phyloP scores from a whole-genome alignment of 2,888 invertebrate genomes.

The Didymodactylos carnosus region DNA sequence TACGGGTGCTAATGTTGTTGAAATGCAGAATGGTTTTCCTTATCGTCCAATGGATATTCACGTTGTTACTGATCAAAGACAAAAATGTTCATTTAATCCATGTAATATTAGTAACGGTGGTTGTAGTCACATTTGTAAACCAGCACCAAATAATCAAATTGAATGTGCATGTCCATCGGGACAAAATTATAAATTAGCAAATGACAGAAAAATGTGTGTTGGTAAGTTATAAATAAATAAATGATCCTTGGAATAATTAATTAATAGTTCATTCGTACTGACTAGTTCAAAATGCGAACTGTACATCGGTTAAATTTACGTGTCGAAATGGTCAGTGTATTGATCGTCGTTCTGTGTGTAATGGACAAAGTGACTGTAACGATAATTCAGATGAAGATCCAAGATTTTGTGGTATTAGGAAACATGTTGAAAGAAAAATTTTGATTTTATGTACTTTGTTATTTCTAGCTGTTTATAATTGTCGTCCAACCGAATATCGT shows the following conservation, averaged over 20 bases:
- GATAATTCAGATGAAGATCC: slow-evolving; percentile 26
- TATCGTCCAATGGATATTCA: slow-evolving; percentile 79
- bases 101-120: slow-evolving; percentile 73
- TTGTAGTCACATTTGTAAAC: slow-evolving; percentile 79
- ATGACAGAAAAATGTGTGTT: slow-evolving; percentile 80
- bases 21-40: slow-evolving; percentile 74
- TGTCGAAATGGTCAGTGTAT: slow-evolving; percentile 82
- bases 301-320: slow-evolving; percentile 50
- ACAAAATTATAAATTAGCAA: slow-evolving; percentile 51
- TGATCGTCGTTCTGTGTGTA: slow-evolving; percentile 78
- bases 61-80: slow-evolving; percentile 56
- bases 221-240: slow-evolving; percentile 39
- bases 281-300: too few relatives aligned
- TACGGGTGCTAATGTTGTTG: slow-evolving; percentile 77
- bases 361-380: slow-evolving; percentile 46
- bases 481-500: slow-evolving; percentile 25
- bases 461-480: slow-evolving; percentile 23
- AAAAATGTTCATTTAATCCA: slow-evolving; percentile 45
- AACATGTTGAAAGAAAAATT: slow-evolving; percentile 14
- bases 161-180: slow-evolving; percentile 63
- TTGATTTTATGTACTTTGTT: not conserved
- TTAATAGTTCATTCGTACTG: too few relatives aligned
- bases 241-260: slow-evolving; percentile 17
- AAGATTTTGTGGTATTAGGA: slow-evolving; percentile 21
- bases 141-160: slow-evolving; percentile 54